A percentile compares a stretch with the other conserved stretches of the same genome.
phyloP scores from a whole-genome alignment of 30 jellyfish, hydroid and myxozoan species.

The Pelagia noctiluca region DNA sequence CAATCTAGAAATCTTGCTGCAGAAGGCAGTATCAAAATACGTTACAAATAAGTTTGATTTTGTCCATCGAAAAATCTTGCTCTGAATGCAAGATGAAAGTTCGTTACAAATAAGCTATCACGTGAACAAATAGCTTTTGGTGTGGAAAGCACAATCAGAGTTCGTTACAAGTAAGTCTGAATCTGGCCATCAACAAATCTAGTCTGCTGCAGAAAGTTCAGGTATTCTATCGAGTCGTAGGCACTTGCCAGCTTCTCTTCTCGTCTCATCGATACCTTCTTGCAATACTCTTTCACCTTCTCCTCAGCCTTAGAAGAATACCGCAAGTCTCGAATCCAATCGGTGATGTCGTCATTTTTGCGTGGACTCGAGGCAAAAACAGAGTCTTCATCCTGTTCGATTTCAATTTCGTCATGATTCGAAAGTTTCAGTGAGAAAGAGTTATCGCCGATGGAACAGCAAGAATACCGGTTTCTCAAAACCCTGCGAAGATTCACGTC shows the following conservation, averaged over 20 bases:
- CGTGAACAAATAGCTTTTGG: slow-evolving; percentile 12
- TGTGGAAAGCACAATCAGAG: slow-evolving; percentile 41
- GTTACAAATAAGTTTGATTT: slow-evolving; percentile 49
- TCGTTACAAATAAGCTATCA: too few relatives aligned
- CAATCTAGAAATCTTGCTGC: too few relatives aligned
- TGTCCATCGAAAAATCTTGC: slow-evolving; percentile 56
- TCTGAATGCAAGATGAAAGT: slow-evolving; percentile 35
- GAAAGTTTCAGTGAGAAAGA: not conserved
- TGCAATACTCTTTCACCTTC: not conserved
- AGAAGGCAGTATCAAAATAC: too few relatives aligned
- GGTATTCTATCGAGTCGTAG: not conserved
- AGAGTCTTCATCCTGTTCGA: slow-evolving; percentile 15
- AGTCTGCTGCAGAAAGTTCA: slow-evolving; percentile 3
- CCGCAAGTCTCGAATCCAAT: slow-evolving; percentile 75
- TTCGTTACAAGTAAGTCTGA: slow-evolving; percentile 1
- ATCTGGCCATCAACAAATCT: slow-evolving; percentile 1
- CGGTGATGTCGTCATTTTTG: slow-evolving; percentile 69
- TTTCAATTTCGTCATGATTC: not conserved
- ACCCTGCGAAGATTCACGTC: slow-evolving; percentile 28
- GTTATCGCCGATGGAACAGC: slow-evolving; percentile 37
- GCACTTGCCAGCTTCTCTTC: not conserved
- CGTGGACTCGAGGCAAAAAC: slow-evolving; percentile 71
- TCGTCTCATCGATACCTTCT: not conserved
- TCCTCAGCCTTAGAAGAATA: slow-evolving; percentile 12
- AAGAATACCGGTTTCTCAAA: slow-evolving; percentile 49